Conservation (phyloP, 1,140 invertebrate genomes). For the Tenebrio molitor region DNA sequence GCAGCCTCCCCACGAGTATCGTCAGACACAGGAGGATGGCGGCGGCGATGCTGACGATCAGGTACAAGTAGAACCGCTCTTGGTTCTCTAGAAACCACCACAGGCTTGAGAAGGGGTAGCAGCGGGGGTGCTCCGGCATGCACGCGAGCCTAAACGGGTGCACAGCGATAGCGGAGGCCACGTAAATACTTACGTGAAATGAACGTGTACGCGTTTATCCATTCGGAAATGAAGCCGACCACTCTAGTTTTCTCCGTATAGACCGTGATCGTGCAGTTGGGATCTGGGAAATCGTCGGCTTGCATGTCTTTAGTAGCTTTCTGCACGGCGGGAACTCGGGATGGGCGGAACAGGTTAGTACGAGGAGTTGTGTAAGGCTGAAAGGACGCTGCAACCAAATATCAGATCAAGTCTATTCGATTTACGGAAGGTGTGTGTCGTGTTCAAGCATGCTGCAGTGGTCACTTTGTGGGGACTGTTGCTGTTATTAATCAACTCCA, state of each 20-base stretch:
- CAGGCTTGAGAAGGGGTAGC: not conserved
- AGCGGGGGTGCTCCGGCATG: conserved; percentile 4
- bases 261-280: conserved; percentile 63
- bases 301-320: conserved; percentile 47
- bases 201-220: conserved; percentile 70
- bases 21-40: conserved; percentile 78
- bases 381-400: conserved; percentile 51
- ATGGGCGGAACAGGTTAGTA: conserved; percentile 49
- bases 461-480: conserved; percentile 24
- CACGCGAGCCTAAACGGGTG: conserved; percentile 14
- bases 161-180: conserved; percentile 37
- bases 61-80: conserved; percentile 83
- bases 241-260: conserved; percentile 62
- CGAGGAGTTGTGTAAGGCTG: conserved; percentile 48
- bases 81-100: conserved; percentile 75
- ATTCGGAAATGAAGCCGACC: conserved; percentile 71
- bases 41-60: conserved; percentile 78
- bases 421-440: conserved; percentile 13
- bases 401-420: conserved; percentile 44
- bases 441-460: conserved; percentile 30
- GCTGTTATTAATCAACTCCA: conserved; percentile 26
- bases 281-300: conserved; percentile 44
- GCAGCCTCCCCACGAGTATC: conserved; percentile 76
- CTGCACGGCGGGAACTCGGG: conserved; percentile 47
- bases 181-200: conserved; percentile 66